Evolutionary conservation across 2,888 invertebrate species (phyloP).

Genomic region (Amphipyra tragopoginis): DNA sequence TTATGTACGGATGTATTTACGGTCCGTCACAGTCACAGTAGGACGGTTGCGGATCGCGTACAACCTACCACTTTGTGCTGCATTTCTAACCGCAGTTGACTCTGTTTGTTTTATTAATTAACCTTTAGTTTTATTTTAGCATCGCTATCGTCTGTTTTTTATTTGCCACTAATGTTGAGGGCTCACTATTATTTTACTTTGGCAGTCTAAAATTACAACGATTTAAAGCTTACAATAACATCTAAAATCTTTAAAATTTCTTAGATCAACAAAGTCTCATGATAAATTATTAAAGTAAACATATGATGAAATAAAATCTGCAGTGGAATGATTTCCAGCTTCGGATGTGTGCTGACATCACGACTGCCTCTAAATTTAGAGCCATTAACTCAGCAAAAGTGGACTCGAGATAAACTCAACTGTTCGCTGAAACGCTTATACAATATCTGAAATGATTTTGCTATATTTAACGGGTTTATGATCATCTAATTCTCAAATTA

Average conservation of each 20-base stretch:
- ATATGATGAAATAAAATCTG: conserved; percentile 60
- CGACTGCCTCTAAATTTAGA: conserved; percentile 75
- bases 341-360: conserved; percentile 78
- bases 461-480: background rate
- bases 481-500: background rate
- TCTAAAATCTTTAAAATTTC: background rate
- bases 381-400: conserved; percentile 74
- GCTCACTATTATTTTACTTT: conserved; percentile 11
- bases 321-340: conserved; percentile 74
- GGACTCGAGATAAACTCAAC: conserved; percentile 60
- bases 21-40: conserved; percentile 81
- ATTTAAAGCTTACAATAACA: conserved; percentile 16
- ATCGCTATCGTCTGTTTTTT: conserved; percentile 16
- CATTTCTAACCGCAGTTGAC: conserved; percentile 73
- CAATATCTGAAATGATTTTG: conserved; percentile 7
- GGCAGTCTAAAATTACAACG: background rate
- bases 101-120: conserved; percentile 81
- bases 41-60: conserved; percentile 69
- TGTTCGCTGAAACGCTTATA: conserved; percentile 47
- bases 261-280: conserved; percentile 28
- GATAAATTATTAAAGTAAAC: conserved; percentile 47
- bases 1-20: conserved; percentile 78
- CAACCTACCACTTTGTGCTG: conserved; percentile 68
- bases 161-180: conserved; percentile 1
- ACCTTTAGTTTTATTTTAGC: conserved; percentile 54